phyloP scores from a whole-genome alignment of 1,140 invertebrate species.

The Anadara kagoshimensis region DNA sequence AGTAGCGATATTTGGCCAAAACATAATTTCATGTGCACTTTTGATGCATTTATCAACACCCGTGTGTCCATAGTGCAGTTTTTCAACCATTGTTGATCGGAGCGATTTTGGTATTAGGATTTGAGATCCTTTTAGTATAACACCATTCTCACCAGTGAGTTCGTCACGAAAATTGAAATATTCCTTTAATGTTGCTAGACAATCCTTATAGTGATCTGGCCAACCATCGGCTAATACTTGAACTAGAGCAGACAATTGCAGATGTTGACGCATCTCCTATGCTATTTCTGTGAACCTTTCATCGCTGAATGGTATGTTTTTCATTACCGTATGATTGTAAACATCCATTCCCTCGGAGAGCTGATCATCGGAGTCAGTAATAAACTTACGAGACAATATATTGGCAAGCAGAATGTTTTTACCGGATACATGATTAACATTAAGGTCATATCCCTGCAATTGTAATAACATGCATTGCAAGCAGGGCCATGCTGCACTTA shows the following conservation, averaged over 20 bases:
- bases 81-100: constrained; percentile 30
- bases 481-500: constrained; percentile 39
- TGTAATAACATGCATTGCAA: constrained; percentile 48
- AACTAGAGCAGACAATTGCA: constrained; percentile 24
- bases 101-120: constrained; percentile 41
- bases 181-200: constrained; percentile 11
- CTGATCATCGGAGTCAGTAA: constrained; percentile 6
- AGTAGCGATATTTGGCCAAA: constrained; percentile 39
- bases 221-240: constrained; percentile 28
- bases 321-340: constrained; percentile 14
- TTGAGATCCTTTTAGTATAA: constrained; percentile 44
- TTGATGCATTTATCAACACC: constrained; percentile 39
- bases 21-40: constrained; percentile 34
- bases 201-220: constrained; percentile 22
- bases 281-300: background rate
- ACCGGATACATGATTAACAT: constrained; percentile 52
- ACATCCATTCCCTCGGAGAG: constrained; percentile 15
- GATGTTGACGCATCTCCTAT: constrained; percentile 2
- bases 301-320: constrained; percentile 25
- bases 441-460: constrained; percentile 53
- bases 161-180: constrained; percentile 39
- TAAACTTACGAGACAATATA: constrained; percentile 36
- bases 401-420: constrained; percentile 44
- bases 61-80: constrained; percentile 42
- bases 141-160: constrained; percentile 33